A percentile compares a stretch with the other conserved stretches of the same genome.
Conservation (phyloP, 2,113 vertebrate genomes). For the Platysteira castanea region DNA sequence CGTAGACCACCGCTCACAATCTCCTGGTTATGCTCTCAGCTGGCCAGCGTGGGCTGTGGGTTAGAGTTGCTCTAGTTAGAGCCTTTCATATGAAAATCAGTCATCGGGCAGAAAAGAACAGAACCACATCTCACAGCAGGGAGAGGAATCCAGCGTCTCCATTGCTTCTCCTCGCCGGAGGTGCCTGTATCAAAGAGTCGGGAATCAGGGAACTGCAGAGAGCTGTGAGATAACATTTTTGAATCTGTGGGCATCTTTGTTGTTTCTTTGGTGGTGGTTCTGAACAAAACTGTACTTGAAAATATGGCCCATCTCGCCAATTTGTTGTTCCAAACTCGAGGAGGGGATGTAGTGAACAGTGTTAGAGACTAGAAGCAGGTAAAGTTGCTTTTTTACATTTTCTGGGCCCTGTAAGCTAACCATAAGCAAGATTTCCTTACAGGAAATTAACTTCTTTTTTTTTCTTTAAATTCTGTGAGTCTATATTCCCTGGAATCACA, state of each 20-base stretch:
- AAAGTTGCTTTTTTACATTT: neutral
- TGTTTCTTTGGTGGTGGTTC: neutral
- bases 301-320: fast-evolving
- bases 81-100: neutral
- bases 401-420: neutral
- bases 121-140: neutral
- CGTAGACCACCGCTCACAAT: neutral
- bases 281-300: neutral
- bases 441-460: fast-evolving
- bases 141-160: neutral
- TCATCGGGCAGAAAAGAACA: neutral
- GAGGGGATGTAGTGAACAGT: neutral
- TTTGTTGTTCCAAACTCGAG: neutral
- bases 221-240: neutral
- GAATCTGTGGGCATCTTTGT: neutral
- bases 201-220: neutral
- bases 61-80: neutral
- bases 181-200: neutral
- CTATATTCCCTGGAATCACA: neutral
- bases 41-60: neutral
- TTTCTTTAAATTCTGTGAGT: neutral
- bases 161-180: neutral
- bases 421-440: neutral
- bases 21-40: neutral
- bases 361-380: neutral